Base-by-base conservation (phyloP, 2,113 vertebrate species). In the Apodemus sylvaticus region DNA sequence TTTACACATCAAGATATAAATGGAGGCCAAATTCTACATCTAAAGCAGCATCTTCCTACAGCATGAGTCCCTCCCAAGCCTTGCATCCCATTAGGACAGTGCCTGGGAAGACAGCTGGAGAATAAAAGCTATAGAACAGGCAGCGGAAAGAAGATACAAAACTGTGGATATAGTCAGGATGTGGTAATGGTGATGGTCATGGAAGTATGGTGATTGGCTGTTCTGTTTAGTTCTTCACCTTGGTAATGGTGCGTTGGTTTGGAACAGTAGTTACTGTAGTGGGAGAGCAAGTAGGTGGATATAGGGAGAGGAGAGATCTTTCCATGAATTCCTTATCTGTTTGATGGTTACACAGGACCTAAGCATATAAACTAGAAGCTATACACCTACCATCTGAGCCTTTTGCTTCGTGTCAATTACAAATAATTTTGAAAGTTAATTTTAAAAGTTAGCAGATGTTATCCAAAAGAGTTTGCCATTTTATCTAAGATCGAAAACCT, bases 401-500 rank as follows among this genome's bases (percentile, higher is more conserved):
- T 77, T 93, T 74, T 55, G 11, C 5, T 74, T 12, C 7, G 13
- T 39, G 11, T 9, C 62, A 82, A 39, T 88, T 70, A 70, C 62
- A 93, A 68, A 55, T 70, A 86, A 81, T 2, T 26, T 78, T 82
- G 70, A 87, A 82, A 74, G 71, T 60, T 79, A 89, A 88, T 39
- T 73, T 62, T 79, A 87, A 91, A 73, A 94, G 85, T 85, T 64
- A 93, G 68, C 22, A 70, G 77, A 78, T 74, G 53, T 78, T 83
- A 77, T 16, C 39, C 66, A 64, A 85, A 29, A 94, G 92, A 91
- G 22, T 85, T 86, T 34, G 55, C 68, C 53, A 89, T n/a, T 87
- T 45, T 66, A 91, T 17, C 0, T 42, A 77, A 93, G 16, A 53
- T 7, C 48, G 2, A 70, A 88, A 88, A 79, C 42, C 20, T 34